A percentile compares a stretch with the other conserved stretches of the same genome.
Conservation (phyloP, 2,888 invertebrate species). For the Drosophila dives region DNA sequence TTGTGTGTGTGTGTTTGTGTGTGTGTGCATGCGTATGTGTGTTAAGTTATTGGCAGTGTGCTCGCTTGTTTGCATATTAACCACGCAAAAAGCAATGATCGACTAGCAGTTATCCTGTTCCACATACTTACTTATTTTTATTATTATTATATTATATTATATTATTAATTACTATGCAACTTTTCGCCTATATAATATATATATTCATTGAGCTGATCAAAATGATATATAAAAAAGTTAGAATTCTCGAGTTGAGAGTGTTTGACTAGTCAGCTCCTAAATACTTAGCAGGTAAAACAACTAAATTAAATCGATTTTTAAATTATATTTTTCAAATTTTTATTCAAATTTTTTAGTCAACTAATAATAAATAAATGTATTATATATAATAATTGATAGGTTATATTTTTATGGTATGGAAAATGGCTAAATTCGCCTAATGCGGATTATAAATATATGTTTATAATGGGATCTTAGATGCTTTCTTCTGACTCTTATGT, state of each 20-base stretch:
- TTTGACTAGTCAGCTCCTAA: not conserved
- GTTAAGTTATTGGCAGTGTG: slow-evolving; percentile 74
- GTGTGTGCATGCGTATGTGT: slow-evolving; percentile 12
- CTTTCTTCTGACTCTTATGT: no score
- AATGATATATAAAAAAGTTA: not conserved
- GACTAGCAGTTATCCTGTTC: slow-evolving; percentile 7
- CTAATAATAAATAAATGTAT: no score
- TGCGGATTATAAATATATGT: no score
- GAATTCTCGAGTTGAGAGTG: not conserved
- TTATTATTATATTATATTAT: no score
- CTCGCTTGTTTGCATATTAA: slow-evolving; percentile 79
- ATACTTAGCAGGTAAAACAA: not conserved
- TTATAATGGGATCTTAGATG: no score
- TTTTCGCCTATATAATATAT: not conserved
- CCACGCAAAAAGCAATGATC: slow-evolving; percentile 34
- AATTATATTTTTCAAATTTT: no score
- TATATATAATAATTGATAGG: no score
- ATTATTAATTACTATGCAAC: not conserved
- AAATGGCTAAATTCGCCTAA: no score
- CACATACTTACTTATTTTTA: not conserved
- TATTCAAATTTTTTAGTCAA: no score
- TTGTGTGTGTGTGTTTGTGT: slow-evolving; percentile 26
- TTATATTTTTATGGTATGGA: no score
- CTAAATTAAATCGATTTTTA: no score
- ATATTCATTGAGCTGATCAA: not conserved